Evolutionary conservation across 1,140 invertebrate genomes (phyloP).

Genomic region (Papilio xuthus): DNA sequence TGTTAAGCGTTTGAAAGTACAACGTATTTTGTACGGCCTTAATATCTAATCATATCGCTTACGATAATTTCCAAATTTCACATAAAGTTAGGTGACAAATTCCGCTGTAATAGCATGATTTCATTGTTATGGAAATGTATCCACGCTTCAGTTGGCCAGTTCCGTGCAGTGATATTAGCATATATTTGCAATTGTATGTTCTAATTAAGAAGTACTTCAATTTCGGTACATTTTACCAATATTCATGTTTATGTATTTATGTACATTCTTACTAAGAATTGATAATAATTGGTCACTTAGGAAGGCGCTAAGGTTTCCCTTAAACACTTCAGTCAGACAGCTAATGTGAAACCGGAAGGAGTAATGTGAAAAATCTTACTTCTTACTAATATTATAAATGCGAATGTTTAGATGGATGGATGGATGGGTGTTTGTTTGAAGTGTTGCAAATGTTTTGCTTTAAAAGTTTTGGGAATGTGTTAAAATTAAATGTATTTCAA

Average conservation of each 20-base stretch:
- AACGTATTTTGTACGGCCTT: no score
- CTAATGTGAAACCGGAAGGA: no score
- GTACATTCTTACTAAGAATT: background rate
- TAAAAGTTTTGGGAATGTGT: no score
- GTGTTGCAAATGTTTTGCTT: no score
- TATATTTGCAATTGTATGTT: constrained; percentile 33
- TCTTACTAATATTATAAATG: no score
- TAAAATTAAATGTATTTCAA: no score
- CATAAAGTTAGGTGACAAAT: constrained; percentile 30
- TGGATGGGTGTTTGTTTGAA: no score
- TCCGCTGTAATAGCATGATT: constrained; percentile 39
- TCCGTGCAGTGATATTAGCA: constrained; percentile 13
- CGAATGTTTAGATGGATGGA: no score
- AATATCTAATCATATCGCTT: constrained; percentile 8
- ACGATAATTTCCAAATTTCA: constrained; percentile 12
- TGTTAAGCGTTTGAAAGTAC: no score
- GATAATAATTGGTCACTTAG: background rate
- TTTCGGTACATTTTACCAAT: background rate
- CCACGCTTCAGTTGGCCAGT: constrained; percentile 37
- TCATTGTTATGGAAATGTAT: constrained; percentile 49
- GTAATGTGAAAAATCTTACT: no score
- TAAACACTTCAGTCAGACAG: no score
- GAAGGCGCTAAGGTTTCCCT: no score
- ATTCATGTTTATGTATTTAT: background rate
- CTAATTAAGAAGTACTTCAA: constrained; percentile 25